Evolutionary conservation across 2,888 invertebrate species (phyloP).

Genomic region (Drosophila rubida): DNA sequence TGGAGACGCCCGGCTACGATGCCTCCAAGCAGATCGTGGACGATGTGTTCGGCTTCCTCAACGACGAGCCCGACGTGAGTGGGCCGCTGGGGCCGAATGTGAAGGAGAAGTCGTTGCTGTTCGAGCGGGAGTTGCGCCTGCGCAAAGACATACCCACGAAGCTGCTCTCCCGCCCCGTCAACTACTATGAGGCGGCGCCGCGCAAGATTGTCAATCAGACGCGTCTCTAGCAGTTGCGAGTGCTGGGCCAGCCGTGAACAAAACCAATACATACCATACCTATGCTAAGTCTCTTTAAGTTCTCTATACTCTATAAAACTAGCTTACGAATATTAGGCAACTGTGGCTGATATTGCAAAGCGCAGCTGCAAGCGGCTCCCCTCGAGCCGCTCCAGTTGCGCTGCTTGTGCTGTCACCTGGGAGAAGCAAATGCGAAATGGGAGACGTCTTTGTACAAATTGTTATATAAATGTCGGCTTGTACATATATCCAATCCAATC

Average conservation of each 20-base stretch:
- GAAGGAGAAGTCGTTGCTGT: conserved; percentile 84
- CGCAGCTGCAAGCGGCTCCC: conserved; percentile 1
- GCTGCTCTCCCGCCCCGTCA: conserved; percentile 84
- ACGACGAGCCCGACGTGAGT: conserved; percentile 86
- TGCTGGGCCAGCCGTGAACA: conserved; percentile 58
- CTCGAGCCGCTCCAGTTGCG: conserved; percentile 8
- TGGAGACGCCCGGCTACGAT: conserved; percentile 79
- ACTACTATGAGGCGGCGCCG: conserved; percentile 79
- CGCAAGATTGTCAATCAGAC: conserved; percentile 72
- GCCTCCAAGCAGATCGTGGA: conserved; percentile 88
- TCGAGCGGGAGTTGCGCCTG: conserved; percentile 82
- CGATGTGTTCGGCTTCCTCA: conserved; percentile 89
- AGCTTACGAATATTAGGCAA: not conserved
- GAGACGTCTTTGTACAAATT: conserved; percentile 34
- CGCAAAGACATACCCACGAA: conserved; percentile 83
- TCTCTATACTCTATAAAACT: not conserved
- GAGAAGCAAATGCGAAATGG: not conserved
- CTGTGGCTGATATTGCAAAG: conserved; percentile 42
- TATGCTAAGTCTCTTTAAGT: not conserved
- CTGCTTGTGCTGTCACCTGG: not conserved
- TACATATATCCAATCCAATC: conserved; percentile 6
- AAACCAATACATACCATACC: conserved; percentile 12
- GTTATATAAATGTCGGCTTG: conserved; percentile 30
- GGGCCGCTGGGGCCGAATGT: conserved; percentile 84
- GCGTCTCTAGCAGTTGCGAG: conserved; percentile 68